Conservation (phyloP, 2,888 invertebrate species). For the Helicoverpa assulta region DNA sequence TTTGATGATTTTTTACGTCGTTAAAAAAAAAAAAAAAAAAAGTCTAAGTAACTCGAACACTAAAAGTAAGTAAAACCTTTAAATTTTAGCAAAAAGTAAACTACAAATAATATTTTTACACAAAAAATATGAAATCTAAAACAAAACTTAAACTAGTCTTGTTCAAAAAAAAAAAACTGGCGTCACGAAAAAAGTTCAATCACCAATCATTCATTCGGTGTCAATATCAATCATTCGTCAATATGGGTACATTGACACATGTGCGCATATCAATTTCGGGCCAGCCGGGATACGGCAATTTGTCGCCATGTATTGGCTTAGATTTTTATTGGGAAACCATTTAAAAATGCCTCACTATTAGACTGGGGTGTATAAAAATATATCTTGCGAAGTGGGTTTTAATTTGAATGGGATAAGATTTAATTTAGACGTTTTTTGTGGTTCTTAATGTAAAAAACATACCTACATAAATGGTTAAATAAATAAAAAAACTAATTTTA, state of each 20-base stretch:
- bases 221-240: conserved; percentile 48
- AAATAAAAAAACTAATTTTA: too few species aligned
- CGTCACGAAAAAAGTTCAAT: conserved; percentile 31
- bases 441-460: too few species aligned
- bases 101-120: background rate
- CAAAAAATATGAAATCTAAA: too few species aligned
- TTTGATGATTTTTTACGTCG: too few species aligned
- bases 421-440: too few species aligned
- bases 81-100: too few species aligned
- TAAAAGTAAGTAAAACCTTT: too few species aligned
- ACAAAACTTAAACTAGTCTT: background rate
- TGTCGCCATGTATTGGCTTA: conserved; percentile 60
- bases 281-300: conserved; percentile 60
- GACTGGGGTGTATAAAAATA: background rate
- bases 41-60: too few species aligned
- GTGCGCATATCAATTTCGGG: conserved; percentile 42
- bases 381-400: background rate
- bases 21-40: too few species aligned
- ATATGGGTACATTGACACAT: conserved; percentile 48
- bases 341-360: conserved; percentile 22
- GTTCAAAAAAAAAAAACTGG: conserved; percentile 3
- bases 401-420: too few species aligned
- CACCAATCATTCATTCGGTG: conserved; percentile 21
- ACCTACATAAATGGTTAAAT: too few species aligned
- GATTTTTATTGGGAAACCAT: conserved; percentile 48